A percentile compares a stretch with the other conserved stretches of the same genome.
These are phyloP conservation scores for Colostygia pectinataria DNA, from an alignment of 2,888 invertebrate species.

Conservation along the genomic window DNA sequence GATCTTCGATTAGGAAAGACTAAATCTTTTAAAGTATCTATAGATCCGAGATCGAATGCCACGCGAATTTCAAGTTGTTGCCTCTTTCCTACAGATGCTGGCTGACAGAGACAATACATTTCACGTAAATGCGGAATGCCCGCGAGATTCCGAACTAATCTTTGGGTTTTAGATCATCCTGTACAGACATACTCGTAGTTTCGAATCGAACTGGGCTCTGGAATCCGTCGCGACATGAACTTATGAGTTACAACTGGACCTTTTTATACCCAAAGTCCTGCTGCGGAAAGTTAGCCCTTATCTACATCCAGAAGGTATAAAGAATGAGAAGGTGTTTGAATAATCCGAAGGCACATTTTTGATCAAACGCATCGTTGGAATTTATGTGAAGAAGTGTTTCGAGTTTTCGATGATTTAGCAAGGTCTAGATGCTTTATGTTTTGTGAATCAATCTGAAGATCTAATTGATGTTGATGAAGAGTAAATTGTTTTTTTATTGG, in stretches of 20 bases:
- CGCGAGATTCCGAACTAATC: neutral
- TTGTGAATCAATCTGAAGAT: constrained; percentile 23
- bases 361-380: constrained; percentile 17
- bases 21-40: neutral
- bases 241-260: constrained; percentile 68
- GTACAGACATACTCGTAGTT: constrained; percentile 50
- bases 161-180: constrained; percentile 45
- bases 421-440: constrained; percentile 24
- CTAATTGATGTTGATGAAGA: constrained; percentile 22
- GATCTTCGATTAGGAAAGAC: constrained; percentile 13
- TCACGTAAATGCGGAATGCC: neutral
- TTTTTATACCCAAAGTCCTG: constrained; percentile 56
- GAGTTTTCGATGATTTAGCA: constrained; percentile 25
- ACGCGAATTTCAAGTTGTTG: neutral
- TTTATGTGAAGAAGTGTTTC: constrained; percentile 24
- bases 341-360: constrained; percentile 22
- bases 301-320: constrained; percentile 9
- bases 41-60: constrained; percentile 8
- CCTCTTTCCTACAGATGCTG: neutral
- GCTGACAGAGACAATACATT: neutral
- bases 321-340: constrained; percentile 5
- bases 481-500: constrained; percentile 14
- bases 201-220: constrained; percentile 54
- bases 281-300: constrained; percentile 49
- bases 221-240: constrained; percentile 73